phyloP scores from a whole-genome alignment of 2,113 vertebrate species.

The Plestiodon gilberti region DNA sequence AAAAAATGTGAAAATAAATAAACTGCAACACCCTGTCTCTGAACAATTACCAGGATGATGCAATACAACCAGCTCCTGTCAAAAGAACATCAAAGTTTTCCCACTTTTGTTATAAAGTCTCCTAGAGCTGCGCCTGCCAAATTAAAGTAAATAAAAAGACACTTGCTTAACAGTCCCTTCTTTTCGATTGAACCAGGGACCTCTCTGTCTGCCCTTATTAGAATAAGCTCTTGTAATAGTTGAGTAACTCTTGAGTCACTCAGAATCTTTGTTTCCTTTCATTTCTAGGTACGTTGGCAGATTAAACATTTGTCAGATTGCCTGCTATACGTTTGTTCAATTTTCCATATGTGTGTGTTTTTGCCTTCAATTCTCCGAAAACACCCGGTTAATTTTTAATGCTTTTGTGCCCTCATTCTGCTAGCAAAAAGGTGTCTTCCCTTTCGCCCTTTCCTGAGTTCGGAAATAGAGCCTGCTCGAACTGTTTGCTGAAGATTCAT shows the following conservation, averaged over 20 bases:
- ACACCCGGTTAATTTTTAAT: conserved; percentile 64
- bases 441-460: conserved; percentile 20
- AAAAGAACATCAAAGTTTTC: conserved; percentile 51
- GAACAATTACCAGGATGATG: conserved; percentile 26
- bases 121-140: conserved; percentile 48
- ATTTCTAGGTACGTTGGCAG: conserved; percentile 37
- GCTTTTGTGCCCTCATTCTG: conserved; percentile 38
- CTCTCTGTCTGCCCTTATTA: background rate
- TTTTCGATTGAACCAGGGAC: conserved; percentile 18
- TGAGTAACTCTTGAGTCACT: conserved; percentile 48
- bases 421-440: conserved; percentile 40
- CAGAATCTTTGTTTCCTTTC: conserved; percentile 27
- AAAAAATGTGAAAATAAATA: too few species aligned
- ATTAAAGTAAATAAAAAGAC: conserved; percentile 49
- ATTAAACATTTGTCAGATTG: conserved; percentile 49
- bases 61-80: conserved; percentile 18
- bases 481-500: conserved; percentile 51
- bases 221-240: conserved; percentile 41
- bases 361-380: conserved; percentile 61
- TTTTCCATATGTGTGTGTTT: conserved; percentile 19
- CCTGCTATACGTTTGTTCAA: conserved; percentile 43
- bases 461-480: conserved; percentile 60
- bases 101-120: conserved; percentile 44
- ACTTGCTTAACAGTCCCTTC: conserved; percentile 29
- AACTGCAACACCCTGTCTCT: conserved; percentile 50